Percentiles rank a stretch among this genome's conserved stretches.
These are phyloP conservation scores for Dermochelys coriacea DNA, from an alignment of 2,797 vertebrate genomes.

Conservation along the genomic window DNA sequence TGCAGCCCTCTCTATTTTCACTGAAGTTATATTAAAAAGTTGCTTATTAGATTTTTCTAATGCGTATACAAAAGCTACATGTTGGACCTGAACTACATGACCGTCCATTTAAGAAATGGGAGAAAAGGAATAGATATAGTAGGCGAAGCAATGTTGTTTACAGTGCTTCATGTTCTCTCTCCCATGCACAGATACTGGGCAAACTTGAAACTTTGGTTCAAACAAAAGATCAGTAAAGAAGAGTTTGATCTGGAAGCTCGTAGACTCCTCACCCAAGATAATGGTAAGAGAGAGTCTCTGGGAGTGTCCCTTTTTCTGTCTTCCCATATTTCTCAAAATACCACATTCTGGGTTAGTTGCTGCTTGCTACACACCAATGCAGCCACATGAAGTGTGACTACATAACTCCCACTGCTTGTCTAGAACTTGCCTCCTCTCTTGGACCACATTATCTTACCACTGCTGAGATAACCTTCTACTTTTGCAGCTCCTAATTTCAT, in stretches of 20 bases:
- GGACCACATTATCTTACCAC: fast-evolving
- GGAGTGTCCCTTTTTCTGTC: not conserved
- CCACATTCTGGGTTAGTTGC: not conserved
- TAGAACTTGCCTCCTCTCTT: not conserved
- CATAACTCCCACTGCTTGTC: not conserved
- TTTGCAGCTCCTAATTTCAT: not conserved
- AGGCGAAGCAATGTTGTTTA: not conserved
- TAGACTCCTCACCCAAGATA: constrained; percentile 94
- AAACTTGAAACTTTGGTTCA: constrained; percentile 98
- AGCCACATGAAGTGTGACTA: not conserved
- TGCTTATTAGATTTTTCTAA: not conserved
- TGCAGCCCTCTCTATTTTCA: not conserved
- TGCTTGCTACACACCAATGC: not conserved
- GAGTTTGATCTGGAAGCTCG: constrained; percentile 97
- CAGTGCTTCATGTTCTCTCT: not conserved
- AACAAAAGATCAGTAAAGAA: constrained; percentile 99
- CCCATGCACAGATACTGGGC: constrained; percentile 93
- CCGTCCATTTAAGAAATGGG: not conserved
- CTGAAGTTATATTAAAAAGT: not conserved
- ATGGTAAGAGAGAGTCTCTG: constrained; percentile 80
- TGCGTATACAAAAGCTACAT: not conserved
- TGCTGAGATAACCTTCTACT: not conserved
- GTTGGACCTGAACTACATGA: not conserved
- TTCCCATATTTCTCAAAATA: not conserved
- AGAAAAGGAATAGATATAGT: not conserved